These are phyloP conservation scores for Epinotia nisella DNA, from an alignment of 2,888 invertebrate genomes.

Conservation along the genomic window DNA sequence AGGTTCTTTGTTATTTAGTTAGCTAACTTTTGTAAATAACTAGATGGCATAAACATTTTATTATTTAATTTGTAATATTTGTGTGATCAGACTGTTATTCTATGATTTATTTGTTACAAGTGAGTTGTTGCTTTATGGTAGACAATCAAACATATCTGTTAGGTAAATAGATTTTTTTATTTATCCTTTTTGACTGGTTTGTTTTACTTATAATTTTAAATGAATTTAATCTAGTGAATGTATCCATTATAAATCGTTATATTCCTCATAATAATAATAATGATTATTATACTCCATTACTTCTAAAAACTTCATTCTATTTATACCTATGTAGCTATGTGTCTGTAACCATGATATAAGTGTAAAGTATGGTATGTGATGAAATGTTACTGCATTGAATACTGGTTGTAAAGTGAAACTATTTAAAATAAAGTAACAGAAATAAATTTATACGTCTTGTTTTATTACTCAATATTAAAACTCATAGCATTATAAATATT, in stretches of 20 bases:
- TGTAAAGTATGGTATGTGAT: constrained; percentile 77
- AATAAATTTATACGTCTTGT: constrained; percentile 50
- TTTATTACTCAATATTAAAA: constrained; percentile 20
- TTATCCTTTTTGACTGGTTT: constrained; percentile 62
- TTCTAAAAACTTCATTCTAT: constrained; percentile 61
- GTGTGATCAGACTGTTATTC: constrained; percentile 84
- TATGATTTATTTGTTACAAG: constrained; percentile 83
- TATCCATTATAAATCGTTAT: constrained; percentile 60
- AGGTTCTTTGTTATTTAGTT: constrained; percentile 84
- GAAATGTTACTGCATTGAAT: constrained; percentile 80
- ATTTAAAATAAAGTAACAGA: constrained; percentile 81
- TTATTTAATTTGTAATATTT: constrained; percentile 84
- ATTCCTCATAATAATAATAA: constrained; percentile 58
- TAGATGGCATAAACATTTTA: constrained; percentile 79
- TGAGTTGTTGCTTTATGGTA: constrained; percentile 80
- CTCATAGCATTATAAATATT: background rate
- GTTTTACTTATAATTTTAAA: constrained; percentile 54
- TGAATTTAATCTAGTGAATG: constrained; percentile 46
- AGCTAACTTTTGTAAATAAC: constrained; percentile 84
- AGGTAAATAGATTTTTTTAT: constrained; percentile 65
- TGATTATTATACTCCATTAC: constrained; percentile 59
- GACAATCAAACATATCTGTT: constrained; percentile 79
- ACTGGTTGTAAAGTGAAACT: constrained; percentile 83
- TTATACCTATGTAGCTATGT: constrained; percentile 70
- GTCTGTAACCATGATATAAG: constrained; percentile 76